Evolutionary conservation across 2,888 invertebrate genomes (phyloP).

Genomic region (Lepidonotus clava): DNA sequence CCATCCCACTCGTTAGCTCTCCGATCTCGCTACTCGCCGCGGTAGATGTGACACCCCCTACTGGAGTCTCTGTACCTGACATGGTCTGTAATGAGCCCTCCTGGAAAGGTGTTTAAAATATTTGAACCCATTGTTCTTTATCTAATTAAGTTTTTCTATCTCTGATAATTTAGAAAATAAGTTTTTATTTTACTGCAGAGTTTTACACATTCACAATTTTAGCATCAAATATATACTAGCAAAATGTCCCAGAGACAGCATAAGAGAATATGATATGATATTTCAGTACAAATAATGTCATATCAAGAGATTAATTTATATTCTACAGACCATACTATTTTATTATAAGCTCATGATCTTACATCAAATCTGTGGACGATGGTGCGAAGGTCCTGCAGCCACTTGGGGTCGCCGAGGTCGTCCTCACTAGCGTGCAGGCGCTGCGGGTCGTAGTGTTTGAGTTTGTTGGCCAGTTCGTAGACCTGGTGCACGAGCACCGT

Average conservation of each 20-base stretch:
- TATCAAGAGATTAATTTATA: background rate
- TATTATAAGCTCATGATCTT: constrained; percentile 56
- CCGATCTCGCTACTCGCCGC: constrained; percentile 76
- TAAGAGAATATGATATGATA: no score
- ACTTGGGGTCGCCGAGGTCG: constrained; percentile 82
- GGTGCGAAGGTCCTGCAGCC: constrained; percentile 82
- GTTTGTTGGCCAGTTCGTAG: constrained; percentile 82
- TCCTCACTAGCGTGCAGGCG: constrained; percentile 70
- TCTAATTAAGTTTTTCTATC: background rate
- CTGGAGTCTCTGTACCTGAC: constrained; percentile 73
- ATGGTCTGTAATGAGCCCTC: constrained; percentile 75
- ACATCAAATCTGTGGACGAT: constrained; percentile 79
- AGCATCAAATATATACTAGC: no score
- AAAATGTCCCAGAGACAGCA: no score
- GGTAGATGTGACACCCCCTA: constrained; percentile 68
- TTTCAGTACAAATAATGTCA: no score
- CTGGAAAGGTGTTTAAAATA: constrained; percentile 61
- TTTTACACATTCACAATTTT: no score
- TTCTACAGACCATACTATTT: background rate
- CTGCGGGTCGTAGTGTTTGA: constrained; percentile 87
- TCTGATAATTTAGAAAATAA: background rate
- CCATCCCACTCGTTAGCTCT: constrained; percentile 64
- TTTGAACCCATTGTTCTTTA: background rate
- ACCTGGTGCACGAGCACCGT: constrained; percentile 57
- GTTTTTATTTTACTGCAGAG: background rate